A percentile compares a stretch with the other conserved stretches of the same genome.
phyloP scores from a whole-genome alignment of 2,888 invertebrate species.

The Cerastis leucographa region DNA sequence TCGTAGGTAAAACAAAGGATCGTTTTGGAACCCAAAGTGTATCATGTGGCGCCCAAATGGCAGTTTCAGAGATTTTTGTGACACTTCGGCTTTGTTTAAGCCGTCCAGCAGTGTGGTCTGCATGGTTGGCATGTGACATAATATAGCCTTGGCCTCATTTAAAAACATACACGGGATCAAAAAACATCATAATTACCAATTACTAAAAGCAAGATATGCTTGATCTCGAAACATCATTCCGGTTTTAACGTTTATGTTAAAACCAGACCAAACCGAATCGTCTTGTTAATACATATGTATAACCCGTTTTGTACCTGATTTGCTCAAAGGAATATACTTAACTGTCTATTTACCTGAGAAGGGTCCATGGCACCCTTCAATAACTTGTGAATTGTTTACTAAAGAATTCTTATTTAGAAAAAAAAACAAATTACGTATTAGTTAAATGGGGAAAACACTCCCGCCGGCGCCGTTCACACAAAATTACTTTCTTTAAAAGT shows the following conservation, averaged over 20 bases:
- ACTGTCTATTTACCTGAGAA: constrained; percentile 45
- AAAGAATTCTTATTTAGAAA: constrained; percentile 24
- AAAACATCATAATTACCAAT: constrained; percentile 12
- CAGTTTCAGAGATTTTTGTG: constrained; percentile 20
- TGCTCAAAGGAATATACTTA: constrained; percentile 15
- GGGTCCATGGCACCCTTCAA: constrained; percentile 17
- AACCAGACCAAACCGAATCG: not conserved
- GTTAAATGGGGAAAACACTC: constrained; percentile 8
- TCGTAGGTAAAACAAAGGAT: not conserved
- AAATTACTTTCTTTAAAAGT: constrained; percentile 30
- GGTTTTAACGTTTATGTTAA: not conserved
- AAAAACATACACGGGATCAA: not conserved
- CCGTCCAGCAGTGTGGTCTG: not conserved
- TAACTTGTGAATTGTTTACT: constrained; percentile 23
- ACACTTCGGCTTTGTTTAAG: not conserved
- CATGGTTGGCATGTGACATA: too few relatives aligned
- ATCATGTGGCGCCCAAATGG: constrained; percentile 47
- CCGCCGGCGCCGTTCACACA: constrained; percentile 17
- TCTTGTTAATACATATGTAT: not conserved
- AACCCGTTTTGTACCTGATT: constrained; percentile 33
- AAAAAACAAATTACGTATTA: constrained; percentile 44
- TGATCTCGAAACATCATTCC: constrained; percentile 8
- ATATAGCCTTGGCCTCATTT: not conserved
- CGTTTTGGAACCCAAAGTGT: constrained; percentile 9
- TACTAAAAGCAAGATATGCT: not conserved